Evolutionary conservation across 2,888 invertebrate species (phyloP).

Genomic region (Beris morrisii): DNA sequence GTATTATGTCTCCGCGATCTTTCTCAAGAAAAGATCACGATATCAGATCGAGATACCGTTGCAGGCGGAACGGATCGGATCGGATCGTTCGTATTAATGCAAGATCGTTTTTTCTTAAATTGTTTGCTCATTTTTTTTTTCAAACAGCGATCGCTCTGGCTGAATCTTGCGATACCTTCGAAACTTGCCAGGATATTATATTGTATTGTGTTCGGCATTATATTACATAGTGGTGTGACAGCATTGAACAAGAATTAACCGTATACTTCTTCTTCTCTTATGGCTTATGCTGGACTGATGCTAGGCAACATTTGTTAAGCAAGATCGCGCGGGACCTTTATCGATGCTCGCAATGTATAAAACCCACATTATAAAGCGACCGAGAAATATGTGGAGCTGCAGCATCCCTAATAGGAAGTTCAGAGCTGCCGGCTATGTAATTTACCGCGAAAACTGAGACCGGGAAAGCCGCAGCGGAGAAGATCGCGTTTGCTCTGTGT

Average conservation of each 20-base stretch:
- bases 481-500: constrained; percentile 3
- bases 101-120: constrained; percentile 18
- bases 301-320: too few relatives aligned
- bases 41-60: constrained; percentile 28
- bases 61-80: constrained; percentile 10
- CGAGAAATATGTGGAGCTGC: not conserved
- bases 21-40: constrained; percentile 19
- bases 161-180: not conserved
- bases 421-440: constrained; percentile 19
- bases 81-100: constrained; percentile 1
- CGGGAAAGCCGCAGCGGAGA: not conserved
- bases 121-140: constrained; percentile 1
- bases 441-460: constrained; percentile 12
- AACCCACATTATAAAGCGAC: too few relatives aligned
- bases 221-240: constrained; percentile 28
- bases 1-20: constrained; percentile 20
- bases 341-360: too few relatives aligned
- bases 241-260: constrained; percentile 27
- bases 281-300: too few relatives aligned
- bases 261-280: constrained; percentile 13
- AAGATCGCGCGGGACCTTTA: too few relatives aligned
- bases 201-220: constrained; percentile 32
- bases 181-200: constrained; percentile 28
- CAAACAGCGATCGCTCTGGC: not conserved
- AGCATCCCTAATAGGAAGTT: constrained; percentile 28